Base-by-base conservation (phyloP, 2,888 invertebrate species). In the Platycheirus albimanus region DNA sequence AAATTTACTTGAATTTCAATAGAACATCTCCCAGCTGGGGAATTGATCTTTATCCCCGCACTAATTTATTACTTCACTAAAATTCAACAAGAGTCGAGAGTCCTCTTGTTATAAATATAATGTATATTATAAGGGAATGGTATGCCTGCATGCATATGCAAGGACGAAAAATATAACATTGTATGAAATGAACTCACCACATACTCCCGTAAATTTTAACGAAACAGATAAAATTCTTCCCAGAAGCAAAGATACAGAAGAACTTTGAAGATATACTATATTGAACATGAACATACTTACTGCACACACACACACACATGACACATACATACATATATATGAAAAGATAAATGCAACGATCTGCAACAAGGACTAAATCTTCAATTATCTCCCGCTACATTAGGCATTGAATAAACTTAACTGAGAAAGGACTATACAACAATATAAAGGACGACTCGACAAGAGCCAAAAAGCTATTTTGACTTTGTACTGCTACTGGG, bases 371-470 rank as follows among this genome's bases (percentile, higher is more conserved):
- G 69, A 84, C 66, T 84, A 84, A 84, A 75, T 84, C 84, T 79
- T 79, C 70, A 84, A 79, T 84, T 84, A 84, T 84, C 84, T 84
- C 61, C 64, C 79, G 84, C 78, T 75, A 84, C 84, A 84, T 84
- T 84, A 78, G 79, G 70, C 79, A 79, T 79, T 66, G 70, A 79
- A 61, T 84, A 79, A 70, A 70, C 66, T 64, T 64, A 67, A 74
- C 49, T 24, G 24, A 11, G 28, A 1, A 63, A 47, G 13, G 49
- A 47, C 47, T 47, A 2, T 54, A 38, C 52, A 70, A 49, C n/a
- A n/a, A n/a, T n/a, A n/a, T n/a, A 67, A 56, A 67, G 61, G 43
- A 63, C 38, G 45, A 58, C 49, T 33, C n/a, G n/a, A n/a, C n/a
- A 33, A 67, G 28, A 74, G 61, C 41, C 64, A 75, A 70, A 56